Evolutionary conservation across 2,797 vertebrate genomes (phyloP), one percentile per base, ranked within the genome.

Genomic region (Carapus acus): DNA sequence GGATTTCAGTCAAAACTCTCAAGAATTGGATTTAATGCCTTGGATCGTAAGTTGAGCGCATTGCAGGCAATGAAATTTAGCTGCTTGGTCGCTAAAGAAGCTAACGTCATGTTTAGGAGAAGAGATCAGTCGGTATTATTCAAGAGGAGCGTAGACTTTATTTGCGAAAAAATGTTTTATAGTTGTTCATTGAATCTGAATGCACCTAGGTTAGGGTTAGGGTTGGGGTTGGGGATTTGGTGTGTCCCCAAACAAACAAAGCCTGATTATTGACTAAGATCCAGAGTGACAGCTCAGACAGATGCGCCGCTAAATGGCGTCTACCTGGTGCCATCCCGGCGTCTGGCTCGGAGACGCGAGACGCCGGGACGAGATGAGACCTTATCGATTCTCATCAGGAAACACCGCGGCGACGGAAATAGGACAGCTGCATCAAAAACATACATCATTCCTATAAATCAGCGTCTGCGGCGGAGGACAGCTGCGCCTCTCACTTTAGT

Each of bases 401-500:
- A 16, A 37, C 18, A 22, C 19, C n/a, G 44, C 44, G 34, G 17
- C 12, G 19, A 21, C 19, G 9, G 31, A 21, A 49, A 16, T 17
- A 38, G 36, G 36, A 38, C n/a, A n/a, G n/a, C n/a, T 38, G 8
- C 15, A 38, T 1, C 36, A 38, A 2, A 33, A 33, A 33, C 31
- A 33, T 33, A 4, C 6, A 33, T 33, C 31, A 4, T 33, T 12
- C 14, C 2, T 33, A 33, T 33, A 33, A 33, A 33, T 33, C 31
- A 33, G 31, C 8, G 8, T n/a, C n/a, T 3, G 4, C 14, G 34
- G n/a, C 13, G 34, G 4, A 2, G 2, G 34, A 11, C 34, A 36
- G 34, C 34, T 36, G 34, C 34, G n/a, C 34, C n/a, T 36, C 34
- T 36, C 34, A n/a, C 34, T n/a, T 36, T 36, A 36, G 13, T 36